A percentile compares a stretch with the other conserved stretches of the same genome.
Conservation (phyloP, 2,797 vertebrate species). For the Onychomys torridus region DNA sequence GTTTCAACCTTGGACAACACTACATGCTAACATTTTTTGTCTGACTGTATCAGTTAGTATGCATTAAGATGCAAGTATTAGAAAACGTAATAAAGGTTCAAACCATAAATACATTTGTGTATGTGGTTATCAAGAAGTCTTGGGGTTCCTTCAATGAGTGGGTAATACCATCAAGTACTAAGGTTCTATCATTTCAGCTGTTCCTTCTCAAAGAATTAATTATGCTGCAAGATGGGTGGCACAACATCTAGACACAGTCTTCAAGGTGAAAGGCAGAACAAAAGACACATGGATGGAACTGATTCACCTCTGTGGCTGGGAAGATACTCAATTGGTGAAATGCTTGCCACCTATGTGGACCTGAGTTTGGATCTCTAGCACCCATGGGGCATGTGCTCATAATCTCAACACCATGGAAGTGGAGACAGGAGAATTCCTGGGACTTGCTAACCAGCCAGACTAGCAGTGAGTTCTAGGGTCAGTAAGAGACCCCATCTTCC, state of each 20-base stretch:
- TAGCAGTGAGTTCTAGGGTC: not conserved
- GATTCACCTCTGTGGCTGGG: not conserved
- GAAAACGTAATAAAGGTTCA: constrained; percentile 41
- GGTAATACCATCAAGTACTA: not conserved
- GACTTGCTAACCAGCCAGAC: not conserved
- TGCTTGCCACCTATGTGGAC: not conserved
- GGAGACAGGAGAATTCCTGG: not conserved
- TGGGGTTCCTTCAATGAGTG: not conserved
- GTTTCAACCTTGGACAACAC: not conserved
- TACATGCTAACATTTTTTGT: not conserved
- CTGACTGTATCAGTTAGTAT: constrained; percentile 1
- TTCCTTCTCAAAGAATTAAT: not conserved
- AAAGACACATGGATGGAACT: not conserved
- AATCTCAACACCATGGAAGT: not conserved
- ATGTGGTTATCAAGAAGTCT: not conserved
- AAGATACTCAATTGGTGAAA: not conserved
- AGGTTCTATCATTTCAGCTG: not conserved
- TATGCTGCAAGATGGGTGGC: not conserved
- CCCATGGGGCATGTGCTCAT: not conserved
- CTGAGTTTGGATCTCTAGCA: not conserved
- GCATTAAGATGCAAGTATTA: constrained; percentile 3
- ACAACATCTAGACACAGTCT: not conserved
- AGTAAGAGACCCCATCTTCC: too few relatives aligned
- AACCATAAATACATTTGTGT: not conserved
- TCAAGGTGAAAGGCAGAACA: not conserved